Base-by-base conservation (phyloP, 2,888 invertebrate species). In the Mimumesa dahlbomi region DNA sequence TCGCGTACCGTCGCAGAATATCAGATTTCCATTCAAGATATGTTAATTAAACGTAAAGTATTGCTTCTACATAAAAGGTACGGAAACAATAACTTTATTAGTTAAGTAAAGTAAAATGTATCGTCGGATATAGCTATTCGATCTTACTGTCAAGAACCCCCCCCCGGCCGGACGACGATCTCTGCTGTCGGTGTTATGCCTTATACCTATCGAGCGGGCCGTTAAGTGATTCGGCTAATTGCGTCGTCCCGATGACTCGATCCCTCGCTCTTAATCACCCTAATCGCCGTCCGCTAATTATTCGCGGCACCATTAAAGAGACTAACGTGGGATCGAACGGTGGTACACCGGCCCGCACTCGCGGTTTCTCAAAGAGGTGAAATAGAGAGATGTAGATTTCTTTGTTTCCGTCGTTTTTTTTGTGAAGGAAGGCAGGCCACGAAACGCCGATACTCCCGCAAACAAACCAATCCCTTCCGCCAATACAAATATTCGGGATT, bases 171-270 rank as follows among this genome's bases (percentile, higher is more conserved):
- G n/a, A n/a, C n/a, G 31, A 54, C 49, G 59, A 29, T 61, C 31
- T 40, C 42, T 46, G 52, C 56, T 22, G 46, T 13, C 21, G 57
- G 65, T 34, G 58, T 71, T 49, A 64, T 49, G 67, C 64, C 67
- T 73, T 74, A 63, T 66, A 61, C 72, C 42, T 59, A 64, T 74
- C 79, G 74, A 63, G 62, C 63, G 58, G 57, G 68, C 65, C 75
- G 77, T 82, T 83, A 84, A 86, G 84, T 85, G 85, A 86, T 86
- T 85, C 82, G 74, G 84, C 82, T 85, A 86, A 86, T 85, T 86
- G 84, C 84, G 66, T 78, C 75, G 80, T 74, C 66, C 73, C 71
- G 73, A 69, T 74, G 72, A 79, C 72, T 75, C 65, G 69, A 53
- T 66, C 74, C 70, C 61, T 73, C 68, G 76, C 70, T 79, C 75